Evolutionary conservation across 2,113 vertebrate genomes (phyloP).

Genomic region (Amblyopsis rosae): DNA sequence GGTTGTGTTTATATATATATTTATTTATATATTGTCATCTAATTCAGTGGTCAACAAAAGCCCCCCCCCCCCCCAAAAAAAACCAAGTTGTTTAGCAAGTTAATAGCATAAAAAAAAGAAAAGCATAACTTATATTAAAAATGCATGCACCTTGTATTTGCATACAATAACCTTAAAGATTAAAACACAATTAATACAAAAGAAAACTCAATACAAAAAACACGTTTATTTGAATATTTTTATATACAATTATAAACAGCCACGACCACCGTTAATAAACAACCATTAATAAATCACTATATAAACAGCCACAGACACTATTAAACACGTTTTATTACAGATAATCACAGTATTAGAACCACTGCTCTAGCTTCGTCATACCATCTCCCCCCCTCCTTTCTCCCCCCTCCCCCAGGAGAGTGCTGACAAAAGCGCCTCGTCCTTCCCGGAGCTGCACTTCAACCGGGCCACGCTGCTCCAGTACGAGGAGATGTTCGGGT

Average conservation of each 20-base stretch:
- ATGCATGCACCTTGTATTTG: too few relatives aligned
- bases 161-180: too few relatives aligned
- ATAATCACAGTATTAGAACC: not conserved
- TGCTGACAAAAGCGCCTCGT: conserved; percentile 81
- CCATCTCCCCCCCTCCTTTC: not conserved
- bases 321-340: not conserved
- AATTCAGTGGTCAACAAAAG: too few relatives aligned
- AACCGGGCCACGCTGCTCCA: conserved; percentile 88
- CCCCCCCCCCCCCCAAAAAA: not conserved
- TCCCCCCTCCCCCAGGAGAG: conserved; percentile 74
- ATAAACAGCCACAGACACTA: not conserved
- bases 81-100: too few relatives aligned
- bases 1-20: too few relatives aligned
- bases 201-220: too few relatives aligned
- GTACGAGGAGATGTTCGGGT: conserved; percentile 87
- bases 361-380: not conserved
- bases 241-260: not conserved
- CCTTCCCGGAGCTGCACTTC: conserved; percentile 87
- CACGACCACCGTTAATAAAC: not conserved
- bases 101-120: too few relatives aligned
- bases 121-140: not conserved
- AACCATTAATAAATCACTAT: not conserved
- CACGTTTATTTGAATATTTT: too few relatives aligned
- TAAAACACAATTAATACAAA: too few relatives aligned
- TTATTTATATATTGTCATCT: too few relatives aligned